A percentile compares a stretch with the other conserved stretches of the same genome.
Evolutionary conservation across 2,888 invertebrate species (phyloP).

Genomic region (Odontocerum albicorne): DNA sequence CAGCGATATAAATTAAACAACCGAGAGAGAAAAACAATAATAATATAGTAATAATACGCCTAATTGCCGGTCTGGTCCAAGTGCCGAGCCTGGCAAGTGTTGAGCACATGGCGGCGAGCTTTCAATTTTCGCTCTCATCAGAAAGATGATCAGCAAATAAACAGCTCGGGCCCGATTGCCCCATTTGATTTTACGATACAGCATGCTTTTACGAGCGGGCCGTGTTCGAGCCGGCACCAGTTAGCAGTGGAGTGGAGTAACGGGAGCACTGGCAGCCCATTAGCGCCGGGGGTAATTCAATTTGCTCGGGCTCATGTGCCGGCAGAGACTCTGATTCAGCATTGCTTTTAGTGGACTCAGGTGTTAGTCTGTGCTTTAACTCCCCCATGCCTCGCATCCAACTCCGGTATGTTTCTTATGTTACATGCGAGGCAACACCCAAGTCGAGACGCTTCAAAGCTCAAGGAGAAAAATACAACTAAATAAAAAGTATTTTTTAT

Average conservation of each 20-base stretch:
- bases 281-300: constrained; percentile 31
- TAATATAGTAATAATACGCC: too few species aligned
- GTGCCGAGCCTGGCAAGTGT: too few species aligned
- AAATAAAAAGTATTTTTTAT: too few species aligned
- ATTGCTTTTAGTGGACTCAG: constrained; percentile 37
- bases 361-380: constrained; percentile 20
- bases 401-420: too few species aligned
- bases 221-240: constrained; percentile 18
- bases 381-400: too few species aligned
- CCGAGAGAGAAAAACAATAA: too few species aligned
- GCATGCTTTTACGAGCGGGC: constrained; percentile 26
- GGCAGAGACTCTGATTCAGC: constrained; percentile 36
- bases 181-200: constrained; percentile 26
- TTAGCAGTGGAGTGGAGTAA: constrained; percentile 5
- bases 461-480: too few species aligned
- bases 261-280: constrained; percentile 22
- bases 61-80: too few species aligned
- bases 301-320: constrained; percentile 33
- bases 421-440: too few species aligned
- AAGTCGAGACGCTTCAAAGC: too few species aligned
- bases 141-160: constrained; percentile 30
- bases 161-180: constrained; percentile 21
- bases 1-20: too few species aligned
- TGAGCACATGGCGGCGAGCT: too few species aligned
- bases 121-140: constrained; percentile 14